phyloP scores from a whole-genome alignment of 2,113 vertebrate species.

The Cinclus mexicanus region DNA sequence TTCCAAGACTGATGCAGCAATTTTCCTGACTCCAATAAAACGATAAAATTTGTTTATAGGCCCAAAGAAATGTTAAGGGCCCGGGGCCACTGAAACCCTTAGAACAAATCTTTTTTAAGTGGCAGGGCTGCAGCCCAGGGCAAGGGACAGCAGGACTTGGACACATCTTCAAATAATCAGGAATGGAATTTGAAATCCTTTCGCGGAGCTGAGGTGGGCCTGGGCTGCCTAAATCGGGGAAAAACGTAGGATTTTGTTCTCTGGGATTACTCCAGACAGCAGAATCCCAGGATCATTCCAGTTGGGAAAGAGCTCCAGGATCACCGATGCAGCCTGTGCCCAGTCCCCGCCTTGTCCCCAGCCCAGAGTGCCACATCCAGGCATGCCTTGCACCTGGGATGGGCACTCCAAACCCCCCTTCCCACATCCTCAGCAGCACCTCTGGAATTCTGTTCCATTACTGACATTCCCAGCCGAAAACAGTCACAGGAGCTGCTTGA shows the following conservation, averaged over 20 bases:
- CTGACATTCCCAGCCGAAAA: not conserved
- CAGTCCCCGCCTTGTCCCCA: not conserved
- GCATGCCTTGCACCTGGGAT: not conserved
- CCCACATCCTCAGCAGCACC: too few species aligned
- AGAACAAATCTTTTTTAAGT: constrained; percentile 57
- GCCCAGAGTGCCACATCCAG: not conserved
- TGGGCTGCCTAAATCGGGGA: not conserved
- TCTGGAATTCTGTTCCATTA: not conserved
- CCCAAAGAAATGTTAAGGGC: constrained; percentile 40
- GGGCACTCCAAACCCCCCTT: not conserved
- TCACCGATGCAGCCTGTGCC: not conserved
- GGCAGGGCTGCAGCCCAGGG: not conserved
- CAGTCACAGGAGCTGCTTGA: not conserved
- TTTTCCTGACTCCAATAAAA: not conserved
- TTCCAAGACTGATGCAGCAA: not conserved
- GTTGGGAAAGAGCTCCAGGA: not conserved
- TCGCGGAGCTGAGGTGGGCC: not conserved
- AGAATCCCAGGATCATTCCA: not conserved
- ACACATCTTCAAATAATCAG: not conserved
- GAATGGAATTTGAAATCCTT: not conserved
- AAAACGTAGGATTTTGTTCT: not conserved
- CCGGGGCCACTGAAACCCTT: not conserved
- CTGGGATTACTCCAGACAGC: not conserved
- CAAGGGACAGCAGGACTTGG: not conserved
- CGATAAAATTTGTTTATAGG: constrained; percentile 52